Evolutionary conservation across 2,797 vertebrate genomes (phyloP).

Genomic region (Morus bassanus): DNA sequence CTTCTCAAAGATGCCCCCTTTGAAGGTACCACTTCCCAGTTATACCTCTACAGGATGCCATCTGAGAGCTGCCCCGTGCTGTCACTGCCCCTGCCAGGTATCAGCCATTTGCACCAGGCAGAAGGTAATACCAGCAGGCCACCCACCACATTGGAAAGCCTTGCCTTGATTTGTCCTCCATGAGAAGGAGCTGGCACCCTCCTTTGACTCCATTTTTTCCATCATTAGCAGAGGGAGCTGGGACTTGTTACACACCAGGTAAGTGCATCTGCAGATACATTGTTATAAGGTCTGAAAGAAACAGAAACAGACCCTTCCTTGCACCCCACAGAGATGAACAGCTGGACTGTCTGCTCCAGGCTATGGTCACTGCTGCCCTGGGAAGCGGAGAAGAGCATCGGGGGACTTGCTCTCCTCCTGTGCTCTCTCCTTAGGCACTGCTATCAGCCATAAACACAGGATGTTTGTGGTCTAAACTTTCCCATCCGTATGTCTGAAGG

Average conservation of each 20-base stretch:
- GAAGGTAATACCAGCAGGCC: background rate
- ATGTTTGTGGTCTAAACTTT: conserved; percentile 1
- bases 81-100: background rate
- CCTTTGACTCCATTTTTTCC: background rate
- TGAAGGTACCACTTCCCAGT: background rate
- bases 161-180: background rate
- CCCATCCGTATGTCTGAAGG: background rate
- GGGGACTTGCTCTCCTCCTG: background rate
- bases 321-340: background rate
- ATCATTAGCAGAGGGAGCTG: background rate
- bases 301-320: background rate
- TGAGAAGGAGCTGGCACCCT: background rate
- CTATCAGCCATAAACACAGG: background rate
- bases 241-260: background rate
- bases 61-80: background rate
- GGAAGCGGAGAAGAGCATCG: background rate
- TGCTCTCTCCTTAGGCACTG: background rate
- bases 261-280: background rate
- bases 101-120: background rate
- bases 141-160: background rate
- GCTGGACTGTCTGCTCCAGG: background rate
- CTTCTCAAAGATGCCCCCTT: background rate
- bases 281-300: background rate
- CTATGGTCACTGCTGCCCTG: background rate
- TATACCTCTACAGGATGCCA: background rate